Conservation (phyloP, 2,888 invertebrate species). For the Polyommatus icarus region DNA sequence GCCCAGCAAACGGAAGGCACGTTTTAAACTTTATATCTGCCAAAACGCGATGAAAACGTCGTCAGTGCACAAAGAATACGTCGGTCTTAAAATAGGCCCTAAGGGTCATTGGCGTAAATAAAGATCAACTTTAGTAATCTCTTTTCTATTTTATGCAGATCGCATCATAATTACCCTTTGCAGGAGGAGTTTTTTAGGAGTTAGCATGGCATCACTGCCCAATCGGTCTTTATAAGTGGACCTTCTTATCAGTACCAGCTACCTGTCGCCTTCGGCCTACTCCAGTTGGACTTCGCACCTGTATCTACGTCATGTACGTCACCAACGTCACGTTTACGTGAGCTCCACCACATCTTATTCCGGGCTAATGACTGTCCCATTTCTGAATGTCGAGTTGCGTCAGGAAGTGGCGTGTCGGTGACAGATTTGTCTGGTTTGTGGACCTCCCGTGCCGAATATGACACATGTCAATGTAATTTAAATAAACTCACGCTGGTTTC, state of each 20-base stretch:
- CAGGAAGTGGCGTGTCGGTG: background rate
- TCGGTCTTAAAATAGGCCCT: no score
- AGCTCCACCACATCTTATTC: constrained; percentile 1
- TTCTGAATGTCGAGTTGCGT: background rate
- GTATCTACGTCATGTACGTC: background rate
- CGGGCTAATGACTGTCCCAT: constrained; percentile 14
- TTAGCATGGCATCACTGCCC: no score
- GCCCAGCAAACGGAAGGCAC: no score
- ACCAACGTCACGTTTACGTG: background rate
- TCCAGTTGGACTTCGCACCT: constrained; percentile 11
- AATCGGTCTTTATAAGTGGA: no score
- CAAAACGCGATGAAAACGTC: no score
- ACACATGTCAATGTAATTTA: background rate
- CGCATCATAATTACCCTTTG: no score
- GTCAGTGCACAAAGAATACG: no score
- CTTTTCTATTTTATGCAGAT: no score
- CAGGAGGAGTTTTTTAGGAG: no score
- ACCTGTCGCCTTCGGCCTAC: constrained; percentile 1
- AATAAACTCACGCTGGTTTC: background rate
- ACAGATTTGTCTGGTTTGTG: constrained; percentile 13
- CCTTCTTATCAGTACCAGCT: background rate
- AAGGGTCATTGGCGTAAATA: no score
- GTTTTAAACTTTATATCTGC: no score
- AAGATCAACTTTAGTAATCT: no score
- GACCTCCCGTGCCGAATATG: constrained; percentile 4